These are phyloP conservation scores for Microtus montanus DNA, from an alignment of 2,113 vertebrate genomes.

Conservation along the genomic window DNA sequence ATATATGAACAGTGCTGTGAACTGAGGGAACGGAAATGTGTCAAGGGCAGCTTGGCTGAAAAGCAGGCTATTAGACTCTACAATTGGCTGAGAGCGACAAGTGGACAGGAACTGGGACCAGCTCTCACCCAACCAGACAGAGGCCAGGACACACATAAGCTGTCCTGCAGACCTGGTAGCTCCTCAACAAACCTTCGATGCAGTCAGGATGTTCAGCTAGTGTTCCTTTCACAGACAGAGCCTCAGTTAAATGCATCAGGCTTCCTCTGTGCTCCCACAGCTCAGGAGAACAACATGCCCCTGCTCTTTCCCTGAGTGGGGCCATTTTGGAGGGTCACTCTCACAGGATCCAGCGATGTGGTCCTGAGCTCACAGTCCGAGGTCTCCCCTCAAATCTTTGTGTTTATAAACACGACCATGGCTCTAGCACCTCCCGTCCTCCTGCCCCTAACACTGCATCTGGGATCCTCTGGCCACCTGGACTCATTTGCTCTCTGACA, in stretches of 20 bases:
- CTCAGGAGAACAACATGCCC: not conserved
- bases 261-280: not conserved
- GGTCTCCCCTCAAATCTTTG: not conserved
- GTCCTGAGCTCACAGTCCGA: not conserved
- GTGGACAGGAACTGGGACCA: not conserved
- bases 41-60: not conserved
- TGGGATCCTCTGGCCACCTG: not conserved
- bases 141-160: not conserved
- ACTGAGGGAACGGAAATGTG: not conserved
- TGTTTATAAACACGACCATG: not conserved
- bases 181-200: not conserved
- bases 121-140: not conserved
- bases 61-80: not conserved
- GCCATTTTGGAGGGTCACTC: not conserved
- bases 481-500: not conserved
- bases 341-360: not conserved
- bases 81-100: not conserved
- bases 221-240: not conserved
- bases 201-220: too few species aligned
- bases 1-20: not conserved
- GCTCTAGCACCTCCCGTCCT: not conserved
- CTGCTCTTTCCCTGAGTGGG: not conserved
- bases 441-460: not conserved
- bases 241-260: not conserved
- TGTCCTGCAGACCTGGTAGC: not conserved